phyloP scores from a whole-genome alignment of 2,888 invertebrate genomes.

The Zonitis immaculata region DNA sequence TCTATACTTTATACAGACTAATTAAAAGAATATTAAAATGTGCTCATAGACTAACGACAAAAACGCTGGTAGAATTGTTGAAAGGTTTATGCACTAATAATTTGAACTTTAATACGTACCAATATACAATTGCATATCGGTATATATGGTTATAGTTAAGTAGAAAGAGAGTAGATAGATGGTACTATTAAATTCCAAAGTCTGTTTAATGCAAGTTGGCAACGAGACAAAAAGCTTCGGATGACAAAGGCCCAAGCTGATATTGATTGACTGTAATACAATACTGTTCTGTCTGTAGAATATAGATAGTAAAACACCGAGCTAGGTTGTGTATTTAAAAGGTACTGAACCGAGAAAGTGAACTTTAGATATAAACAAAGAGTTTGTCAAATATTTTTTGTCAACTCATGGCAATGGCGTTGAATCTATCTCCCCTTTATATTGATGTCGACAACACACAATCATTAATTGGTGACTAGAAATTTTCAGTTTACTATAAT shows the following conservation, averaged over 20 bases:
- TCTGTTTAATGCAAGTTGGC: conserved; percentile 36
- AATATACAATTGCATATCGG: background rate
- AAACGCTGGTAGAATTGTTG: background rate
- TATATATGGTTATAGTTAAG: too few relatives aligned
- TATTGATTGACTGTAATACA: conserved; percentile 26
- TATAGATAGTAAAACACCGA: conserved; percentile 22
- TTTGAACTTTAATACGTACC: background rate
- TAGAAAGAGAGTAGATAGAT: conserved; percentile 1
- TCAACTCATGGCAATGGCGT: conserved; percentile 6
- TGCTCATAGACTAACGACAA: background rate
- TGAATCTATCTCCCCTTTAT: conserved; percentile 14
- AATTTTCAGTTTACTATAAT: background rate
- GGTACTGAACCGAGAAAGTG: conserved; percentile 27
- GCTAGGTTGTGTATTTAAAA: conserved; percentile 30
- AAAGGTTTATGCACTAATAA: conserved; percentile 2
- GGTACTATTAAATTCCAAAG: conserved; percentile 32
- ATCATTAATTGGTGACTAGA: conserved; percentile 17
- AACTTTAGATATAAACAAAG: conserved; percentile 30
- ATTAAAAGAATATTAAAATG: conserved; percentile 27
- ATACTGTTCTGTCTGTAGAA: conserved; percentile 23
- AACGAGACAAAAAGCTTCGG: conserved; percentile 34
- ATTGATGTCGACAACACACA: conserved; percentile 6
- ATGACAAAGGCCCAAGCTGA: conserved; percentile 29
- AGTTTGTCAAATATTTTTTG: conserved; percentile 19
- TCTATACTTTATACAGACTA: conserved; percentile 21